Base-by-base conservation (phyloP, 2,888 invertebrate genomes). In the Cephus pygmeus region DNA sequence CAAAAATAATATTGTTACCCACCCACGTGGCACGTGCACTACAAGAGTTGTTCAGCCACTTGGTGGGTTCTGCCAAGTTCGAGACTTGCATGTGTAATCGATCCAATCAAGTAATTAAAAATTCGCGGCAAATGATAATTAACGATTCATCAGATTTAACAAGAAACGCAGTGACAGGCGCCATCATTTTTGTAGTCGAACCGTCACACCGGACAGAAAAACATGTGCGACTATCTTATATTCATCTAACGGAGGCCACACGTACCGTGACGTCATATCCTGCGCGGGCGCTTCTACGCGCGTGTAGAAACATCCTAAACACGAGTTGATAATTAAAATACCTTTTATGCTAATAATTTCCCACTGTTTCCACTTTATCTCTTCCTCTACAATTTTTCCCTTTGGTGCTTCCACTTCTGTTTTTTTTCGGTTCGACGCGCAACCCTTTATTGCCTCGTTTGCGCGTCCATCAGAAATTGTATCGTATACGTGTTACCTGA, bases 211-310 rank as follows among this genome's bases (percentile, higher is more conserved):
- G 56, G 56, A 69, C 56, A 77, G n/a, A 75, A 68, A 77, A 73
- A 75, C 34, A 75, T 33, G 56, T 23, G 36, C 73, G 68, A 68
- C 34, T 73, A 78, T 79, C 80, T 35, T 56, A 56, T 40, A 34
- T 34, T 69, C 76, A 77, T 75, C 56, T 75, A 56, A 68, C 69
- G 69, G 73, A 76, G 83, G 81, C 82, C 82, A 81, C 83, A 82
- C 82, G 80, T 80, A 78, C 79, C 77, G 69, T 83, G 81, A 84
- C 83, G 83, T 83, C 84, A 84, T 69, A 82, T 84, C 84, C 84
- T 82, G 83, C 83, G 81, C 80, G 83, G 77, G 82, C 83, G 79
- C 82, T 77, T 79, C 76, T 77, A 76, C 74, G 79, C 78, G 80
- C 79, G 78, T 76, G 79, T 77, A 79, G 69, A 78, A 74, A 80